Evolutionary conservation across 2,797 vertebrate genomes (phyloP).

Genomic region (Urosaurus nigricauda): DNA sequence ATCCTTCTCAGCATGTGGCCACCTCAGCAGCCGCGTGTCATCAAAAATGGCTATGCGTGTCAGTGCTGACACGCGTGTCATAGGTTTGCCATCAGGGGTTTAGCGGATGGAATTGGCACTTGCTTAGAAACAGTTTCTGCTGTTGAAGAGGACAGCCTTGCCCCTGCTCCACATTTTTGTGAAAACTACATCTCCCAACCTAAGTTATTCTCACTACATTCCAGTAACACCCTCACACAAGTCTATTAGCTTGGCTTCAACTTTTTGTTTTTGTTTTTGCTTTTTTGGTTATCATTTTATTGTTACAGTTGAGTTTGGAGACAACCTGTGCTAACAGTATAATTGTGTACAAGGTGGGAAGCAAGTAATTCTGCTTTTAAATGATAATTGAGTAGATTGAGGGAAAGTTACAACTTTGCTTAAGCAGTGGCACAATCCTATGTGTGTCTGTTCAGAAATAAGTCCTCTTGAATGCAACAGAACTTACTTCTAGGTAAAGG

Average conservation of each 20-base stretch:
- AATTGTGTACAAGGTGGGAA: conserved; percentile 31
- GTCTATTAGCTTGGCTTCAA: conserved; percentile 46
- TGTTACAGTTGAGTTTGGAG: conserved; percentile 46
- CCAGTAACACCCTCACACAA: not conserved
- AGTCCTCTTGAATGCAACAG: not conserved
- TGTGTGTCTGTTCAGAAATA: not conserved
- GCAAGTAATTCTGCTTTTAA: conserved; percentile 24
- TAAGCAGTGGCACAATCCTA: not conserved
- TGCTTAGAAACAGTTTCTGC: not conserved
- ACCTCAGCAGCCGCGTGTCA: too few species aligned
- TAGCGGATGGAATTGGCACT: not conserved
- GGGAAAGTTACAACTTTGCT: conserved; percentile 21
- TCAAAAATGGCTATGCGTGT: too few species aligned
- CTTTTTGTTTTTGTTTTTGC: conserved; percentile 23
- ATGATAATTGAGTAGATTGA: conserved; percentile 24
- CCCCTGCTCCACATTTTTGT: not conserved
- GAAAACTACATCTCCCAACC: not conserved
- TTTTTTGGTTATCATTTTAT: conserved; percentile 42
- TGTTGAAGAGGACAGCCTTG: not conserved
- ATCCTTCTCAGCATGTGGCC: too few species aligned
- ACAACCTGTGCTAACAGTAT: conserved; percentile 39
- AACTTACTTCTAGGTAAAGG: not conserved
- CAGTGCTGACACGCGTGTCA: too few species aligned
- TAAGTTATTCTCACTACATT: not conserved
- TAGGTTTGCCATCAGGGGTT: too few species aligned